Base-by-base conservation (phyloP, 2,113 vertebrate genomes). In the Tringa solitaria region DNA sequence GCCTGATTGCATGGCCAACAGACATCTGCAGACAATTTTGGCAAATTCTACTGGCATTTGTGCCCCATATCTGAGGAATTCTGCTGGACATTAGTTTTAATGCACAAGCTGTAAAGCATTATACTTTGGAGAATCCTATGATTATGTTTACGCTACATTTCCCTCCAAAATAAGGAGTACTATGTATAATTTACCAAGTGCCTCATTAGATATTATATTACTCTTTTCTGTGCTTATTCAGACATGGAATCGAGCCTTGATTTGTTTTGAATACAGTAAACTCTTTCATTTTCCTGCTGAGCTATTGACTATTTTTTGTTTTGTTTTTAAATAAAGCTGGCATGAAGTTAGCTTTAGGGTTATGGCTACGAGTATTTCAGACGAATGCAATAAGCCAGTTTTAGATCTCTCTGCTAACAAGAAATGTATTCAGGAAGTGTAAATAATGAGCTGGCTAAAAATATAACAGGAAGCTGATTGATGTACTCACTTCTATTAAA, bases 11-110 rank as follows among this genome's bases (percentile, higher is more conserved):
- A 69, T 20, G 64, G 87, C 93, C 76, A 90, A 84, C 68, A 87
- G 79, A 83, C 92, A 95, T 83, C 93, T 95, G 93, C 93, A 90
- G 83, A 4, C 45, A 76, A 8, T 95, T 84, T 78, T 80, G 96
- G 83, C 90, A 92, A 65, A 89, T 68, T 35, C 77, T 33, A 5
- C 74, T 48, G 90, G 45, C 81, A 39, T 67, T 93, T 93, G 28
- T 86, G 21, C 84, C 70, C 77, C 24, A 5, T 54, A 41, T 30
- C 80, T 43, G 84, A 82, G 51, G 83, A 50, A 80, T 82, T 93
- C 72, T 68, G 74, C 74, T 93, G 90, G 90, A 85, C 45, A 0
- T 72, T 20, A 59, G 59, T 70, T 94, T 70, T 59, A 65, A 80
- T 53, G 93, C 51, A 53, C 53, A 53, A 35, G 72, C 65, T 64